Base-by-base conservation (phyloP, 92 coral and sea anemone species). In the Umimayanthus chanpuru region DNA sequence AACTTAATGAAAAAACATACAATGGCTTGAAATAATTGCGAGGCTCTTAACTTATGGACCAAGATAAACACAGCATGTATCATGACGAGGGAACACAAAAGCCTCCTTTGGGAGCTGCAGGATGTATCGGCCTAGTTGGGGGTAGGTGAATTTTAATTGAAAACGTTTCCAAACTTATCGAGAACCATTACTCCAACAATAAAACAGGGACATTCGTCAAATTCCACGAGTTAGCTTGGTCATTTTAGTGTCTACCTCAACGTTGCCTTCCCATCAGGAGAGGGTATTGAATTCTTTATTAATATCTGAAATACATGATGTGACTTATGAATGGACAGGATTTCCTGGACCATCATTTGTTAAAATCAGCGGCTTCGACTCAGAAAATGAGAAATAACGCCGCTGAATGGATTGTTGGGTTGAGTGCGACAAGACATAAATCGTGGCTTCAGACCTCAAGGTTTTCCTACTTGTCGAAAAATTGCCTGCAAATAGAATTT, bases 1-100 rank as follows among this genome's bases (percentile, higher is more conserved):
- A 96, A 92, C 93, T 88, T 94, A 94, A 95, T 92, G 97, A 92
- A 92, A 93, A 94, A 97, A 89, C 95, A 89, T 89, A 92, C 96
- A 92, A 94, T 85, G 49, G 90, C 80, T 79, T 32, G 80, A 89
- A 84, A 91, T 86, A 89, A 91, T 86, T 89, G 87, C 70, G 70
- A 25, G 84, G 78, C 76, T 81, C 89, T 85, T 85, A 85, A 91
- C 92, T 89, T 79, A 88, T 85, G 79, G 86, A 41, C 78, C 36
- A 79, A 41, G 87, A 65, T 71, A 81, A 89, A 85, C 92, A 85
- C 89, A 56, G 43, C 85, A 85, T 88, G 90, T 80, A 93, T 93
- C 90, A 86, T 66, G 88, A 77, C 41, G 77, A 14, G 23, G n/a
- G 58, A 41, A 85, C 81, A 90, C 90, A 92, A 82, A 88, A 30